Conservation (phyloP, 2,113 vertebrate species). For the human region DNA sequence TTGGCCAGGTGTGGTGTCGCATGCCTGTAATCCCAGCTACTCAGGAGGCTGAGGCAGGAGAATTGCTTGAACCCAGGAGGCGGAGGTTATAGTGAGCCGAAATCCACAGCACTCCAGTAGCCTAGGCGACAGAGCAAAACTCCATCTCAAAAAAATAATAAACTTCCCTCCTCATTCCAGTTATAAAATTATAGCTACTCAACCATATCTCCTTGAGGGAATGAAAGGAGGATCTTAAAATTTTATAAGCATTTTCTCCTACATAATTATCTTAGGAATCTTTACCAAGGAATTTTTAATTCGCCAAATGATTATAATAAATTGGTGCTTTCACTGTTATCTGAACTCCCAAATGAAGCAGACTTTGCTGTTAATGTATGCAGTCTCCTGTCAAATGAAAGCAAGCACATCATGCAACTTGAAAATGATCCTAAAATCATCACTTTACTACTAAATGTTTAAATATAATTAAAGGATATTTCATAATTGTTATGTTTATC, state of each 20-base stretch:
- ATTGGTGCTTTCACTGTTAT: constrained; percentile 99
- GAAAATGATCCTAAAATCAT: constrained; percentile 99
- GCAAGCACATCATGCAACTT: constrained; percentile 99
- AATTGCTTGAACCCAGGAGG: too few relatives aligned
- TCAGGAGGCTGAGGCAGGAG: too few relatives aligned
- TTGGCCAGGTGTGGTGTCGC: too few relatives aligned
- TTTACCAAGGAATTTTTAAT: constrained; percentile 83
- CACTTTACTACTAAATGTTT: constrained; percentile 90
- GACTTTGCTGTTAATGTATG: constrained; percentile 99
- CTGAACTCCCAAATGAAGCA: constrained; percentile 99
- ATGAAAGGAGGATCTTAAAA: not conserved
- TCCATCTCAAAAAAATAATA: too few relatives aligned
- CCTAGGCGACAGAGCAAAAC: too few relatives aligned
- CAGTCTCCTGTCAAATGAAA: constrained; percentile 99
- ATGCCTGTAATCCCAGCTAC: too few relatives aligned
- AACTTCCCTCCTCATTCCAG: not conserved
- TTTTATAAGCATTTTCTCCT: not conserved
- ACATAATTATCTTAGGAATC: not conserved
- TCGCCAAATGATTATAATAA: constrained; percentile 99
- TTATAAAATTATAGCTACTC: constrained; percentile 15
- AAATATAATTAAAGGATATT: not conserved
- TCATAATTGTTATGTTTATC: not conserved
- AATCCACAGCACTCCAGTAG: too few relatives aligned
- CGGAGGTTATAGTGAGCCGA: too few relatives aligned
- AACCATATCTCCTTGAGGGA: not conserved